phyloP scores from a whole-genome alignment of 2,888 invertebrate species.

The Antheraea yamamai region DNA sequence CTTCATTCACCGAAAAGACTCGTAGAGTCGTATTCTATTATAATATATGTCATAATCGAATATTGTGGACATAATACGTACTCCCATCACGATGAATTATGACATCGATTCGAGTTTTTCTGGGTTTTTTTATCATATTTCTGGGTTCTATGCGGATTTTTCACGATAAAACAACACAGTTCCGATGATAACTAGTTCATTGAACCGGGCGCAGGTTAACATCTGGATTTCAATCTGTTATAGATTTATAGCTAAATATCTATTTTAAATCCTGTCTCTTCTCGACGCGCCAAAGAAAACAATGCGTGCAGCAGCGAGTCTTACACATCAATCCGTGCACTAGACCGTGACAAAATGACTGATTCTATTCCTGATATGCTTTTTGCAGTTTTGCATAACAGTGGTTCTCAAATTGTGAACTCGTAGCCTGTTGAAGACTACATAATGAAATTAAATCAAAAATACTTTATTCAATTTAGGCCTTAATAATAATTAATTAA shows the following conservation, averaged over 20 bases:
- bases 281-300: constrained; percentile 1
- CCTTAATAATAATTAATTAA: no score
- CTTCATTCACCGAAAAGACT: no score
- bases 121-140: no score
- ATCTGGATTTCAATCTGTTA: neutral
- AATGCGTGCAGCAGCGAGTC: constrained; percentile 11
- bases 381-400: neutral
- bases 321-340: constrained; percentile 35
- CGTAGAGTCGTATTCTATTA: no score
- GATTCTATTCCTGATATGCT: constrained; percentile 19
- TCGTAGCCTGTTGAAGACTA: neutral
- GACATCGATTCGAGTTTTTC: neutral
- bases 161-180: neutral
- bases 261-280: constrained; percentile 5
- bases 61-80: neutral
- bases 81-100: neutral
- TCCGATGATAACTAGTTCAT: neutral
- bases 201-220: constrained; percentile 3
- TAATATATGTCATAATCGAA: no score
- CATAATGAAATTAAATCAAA: neutral
- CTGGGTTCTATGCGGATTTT: neutral
- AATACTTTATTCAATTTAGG: neutral
- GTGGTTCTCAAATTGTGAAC: neutral
- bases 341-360: constrained; percentile 36
- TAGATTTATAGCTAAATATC: neutral